Base-by-base conservation (phyloP, 1,140 invertebrate genomes). In the Medauroidea extradentata region DNA sequence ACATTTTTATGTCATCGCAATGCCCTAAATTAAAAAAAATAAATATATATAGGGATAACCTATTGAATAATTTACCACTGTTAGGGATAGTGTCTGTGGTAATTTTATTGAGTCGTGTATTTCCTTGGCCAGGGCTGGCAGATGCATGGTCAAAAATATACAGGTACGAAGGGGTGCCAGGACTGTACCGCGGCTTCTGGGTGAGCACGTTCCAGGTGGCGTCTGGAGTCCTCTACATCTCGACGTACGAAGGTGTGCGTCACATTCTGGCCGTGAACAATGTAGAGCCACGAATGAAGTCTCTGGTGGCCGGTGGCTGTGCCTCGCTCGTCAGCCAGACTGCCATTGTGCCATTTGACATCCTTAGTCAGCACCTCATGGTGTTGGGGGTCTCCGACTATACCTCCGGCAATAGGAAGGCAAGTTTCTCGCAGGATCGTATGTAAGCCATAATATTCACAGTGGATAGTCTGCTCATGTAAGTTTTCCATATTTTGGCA, bases 281-380 rank as follows among this genome's bases (percentile, higher is more conserved):
- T 44, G 65, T 85, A 38, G 83, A 85, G 64, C 80, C 82, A 2
- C 76, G 81, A 72, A 65, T 86, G 16, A 86, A 85, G 76, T 86
- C 88, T 14, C 75, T 92, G 27, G 80, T 93, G 56, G 90, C 85
- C 21, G 95, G 95, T 19, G 93, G 88, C 5, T 85, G 85, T 69
- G 95, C 95, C 1, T 97, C 94, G 5, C 71, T 96, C 16, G 91
- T 97, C 34, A 91, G 93, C 2, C 96, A 99, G 77, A 96, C 94
- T 1, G 90, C 98, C 55, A 91, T 97, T 65, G 94, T 98, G 48
- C 96, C 96, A 18, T 94, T 98, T 74, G 96, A 98, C 76, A 88
- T 98, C 27, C 81, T 98, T 27, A 95, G 94, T 68, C 96, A 99
- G 69, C 96, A 98, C 74, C 83, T 98, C 50, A 98, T 98, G 94